These are phyloP conservation scores for Capreolus pygargus DNA, from an alignment of 2,113 vertebrate genomes.

Conservation along the genomic window DNA sequence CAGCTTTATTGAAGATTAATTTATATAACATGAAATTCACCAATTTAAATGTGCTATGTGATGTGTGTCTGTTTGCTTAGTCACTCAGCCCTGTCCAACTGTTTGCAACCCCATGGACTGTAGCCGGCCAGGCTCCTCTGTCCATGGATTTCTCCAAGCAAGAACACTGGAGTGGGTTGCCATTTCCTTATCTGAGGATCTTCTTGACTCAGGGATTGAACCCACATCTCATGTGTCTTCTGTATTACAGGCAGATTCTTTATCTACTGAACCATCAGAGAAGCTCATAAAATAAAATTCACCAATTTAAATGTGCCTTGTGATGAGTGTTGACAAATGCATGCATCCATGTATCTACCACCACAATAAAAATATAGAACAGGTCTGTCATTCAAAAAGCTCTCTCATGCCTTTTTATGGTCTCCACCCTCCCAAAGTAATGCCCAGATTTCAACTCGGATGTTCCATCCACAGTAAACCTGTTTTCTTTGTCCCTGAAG, in stretches of 20 bases:
- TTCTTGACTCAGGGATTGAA: background rate
- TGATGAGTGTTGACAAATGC: background rate
- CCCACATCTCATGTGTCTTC: background rate
- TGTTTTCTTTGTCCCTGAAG: background rate
- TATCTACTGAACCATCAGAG: background rate
- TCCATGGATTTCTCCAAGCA: background rate
- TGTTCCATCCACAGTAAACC: background rate
- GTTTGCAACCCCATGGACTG: background rate
- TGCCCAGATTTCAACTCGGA: background rate
- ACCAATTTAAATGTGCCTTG: background rate
- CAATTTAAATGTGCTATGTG: background rate
- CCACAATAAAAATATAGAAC: background rate
- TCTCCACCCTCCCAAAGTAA: background rate
- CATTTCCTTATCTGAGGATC: background rate
- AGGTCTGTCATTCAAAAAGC: background rate
- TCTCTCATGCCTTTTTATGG: background rate
- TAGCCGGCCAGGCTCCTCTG: background rate
- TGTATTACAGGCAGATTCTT: background rate
- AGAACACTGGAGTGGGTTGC: background rate
- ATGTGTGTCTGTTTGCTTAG: background rate
- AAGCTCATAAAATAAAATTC: background rate
- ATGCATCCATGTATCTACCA: background rate
- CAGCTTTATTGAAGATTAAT: background rate
- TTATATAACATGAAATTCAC: background rate
- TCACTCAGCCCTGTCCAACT: background rate